These are phyloP conservation scores for Xanthorhoe designata DNA, from an alignment of 2,888 invertebrate genomes.

Conservation along the genomic window DNA sequence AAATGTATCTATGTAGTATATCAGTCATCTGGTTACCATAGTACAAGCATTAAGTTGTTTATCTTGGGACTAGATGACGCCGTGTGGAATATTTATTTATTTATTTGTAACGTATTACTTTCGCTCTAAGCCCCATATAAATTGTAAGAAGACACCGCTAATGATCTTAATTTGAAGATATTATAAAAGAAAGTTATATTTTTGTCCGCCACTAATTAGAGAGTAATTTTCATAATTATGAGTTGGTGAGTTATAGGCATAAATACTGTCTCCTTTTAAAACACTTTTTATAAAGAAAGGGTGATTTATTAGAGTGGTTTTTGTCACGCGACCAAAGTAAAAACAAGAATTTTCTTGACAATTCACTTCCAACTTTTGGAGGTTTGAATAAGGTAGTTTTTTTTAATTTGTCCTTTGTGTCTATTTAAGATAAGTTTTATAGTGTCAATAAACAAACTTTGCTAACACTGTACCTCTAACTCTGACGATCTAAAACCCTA, in stretches of 20 bases:
- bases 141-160: slow-evolving; percentile 15
- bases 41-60: no score
- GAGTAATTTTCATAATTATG: slow-evolving; percentile 42
- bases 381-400: neutral
- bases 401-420: neutral
- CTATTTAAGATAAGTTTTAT: no score
- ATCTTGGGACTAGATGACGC: no score
- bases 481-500: no score
- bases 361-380: neutral
- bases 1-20: no score
- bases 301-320: slow-evolving; percentile 5
- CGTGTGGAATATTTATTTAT: no score
- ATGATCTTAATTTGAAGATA: slow-evolving; percentile 17
- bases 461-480: no score
- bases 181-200: slow-evolving; percentile 33
- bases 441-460: no score
- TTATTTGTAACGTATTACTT: no score
- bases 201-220: slow-evolving; percentile 40
- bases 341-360: neutral
- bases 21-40: no score
- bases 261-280: slow-evolving; percentile 35
- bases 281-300: slow-evolving; percentile 28
- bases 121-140: neutral
- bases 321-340: neutral
- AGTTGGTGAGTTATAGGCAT: slow-evolving; percentile 32